phyloP scores from a whole-genome alignment of 2,888 invertebrate species.

The Tipula confusa region DNA sequence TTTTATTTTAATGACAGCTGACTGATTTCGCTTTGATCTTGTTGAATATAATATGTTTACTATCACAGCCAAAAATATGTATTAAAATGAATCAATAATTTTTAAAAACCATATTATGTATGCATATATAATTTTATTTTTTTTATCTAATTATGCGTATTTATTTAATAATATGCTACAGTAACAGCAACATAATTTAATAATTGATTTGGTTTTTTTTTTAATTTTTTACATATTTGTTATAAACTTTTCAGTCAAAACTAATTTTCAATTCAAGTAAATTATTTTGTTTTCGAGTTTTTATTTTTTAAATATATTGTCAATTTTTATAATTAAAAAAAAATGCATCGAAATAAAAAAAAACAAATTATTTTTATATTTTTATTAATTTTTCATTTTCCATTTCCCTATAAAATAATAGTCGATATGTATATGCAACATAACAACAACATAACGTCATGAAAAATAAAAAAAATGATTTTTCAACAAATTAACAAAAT shows the following conservation, averaged over 20 bases:
- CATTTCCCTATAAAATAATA: background rate
- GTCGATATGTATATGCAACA: background rate
- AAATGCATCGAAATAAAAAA: background rate
- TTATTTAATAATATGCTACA: background rate
- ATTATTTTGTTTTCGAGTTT: background rate
- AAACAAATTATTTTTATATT: background rate
- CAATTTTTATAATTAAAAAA: slow-evolving; percentile 12
- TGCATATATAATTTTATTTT: background rate
- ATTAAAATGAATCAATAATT: background rate
- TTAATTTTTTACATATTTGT: background rate
- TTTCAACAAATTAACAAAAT: slow-evolving; percentile 30
- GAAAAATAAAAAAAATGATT: slow-evolving; percentile 1
- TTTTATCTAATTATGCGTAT: slow-evolving; percentile 15
- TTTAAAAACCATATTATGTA: background rate
- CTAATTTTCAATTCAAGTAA: slow-evolving; percentile 9
- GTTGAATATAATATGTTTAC: background rate
- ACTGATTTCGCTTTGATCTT: slow-evolving; percentile 20
- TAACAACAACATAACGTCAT: no score
- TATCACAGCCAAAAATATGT: background rate
- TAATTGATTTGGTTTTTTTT: background rate
- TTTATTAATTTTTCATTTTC: slow-evolving; percentile 27
- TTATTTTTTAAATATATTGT: slow-evolving; percentile 26
- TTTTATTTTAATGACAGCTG: slow-evolving; percentile 3
- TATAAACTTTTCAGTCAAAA: background rate
- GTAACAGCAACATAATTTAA: background rate